Percentiles rank a stretch among this genome's conserved stretches.
These are phyloP conservation scores for Callospermophilus lateralis DNA, from an alignment of 2,113 vertebrate species.

Conservation along the genomic window DNA sequence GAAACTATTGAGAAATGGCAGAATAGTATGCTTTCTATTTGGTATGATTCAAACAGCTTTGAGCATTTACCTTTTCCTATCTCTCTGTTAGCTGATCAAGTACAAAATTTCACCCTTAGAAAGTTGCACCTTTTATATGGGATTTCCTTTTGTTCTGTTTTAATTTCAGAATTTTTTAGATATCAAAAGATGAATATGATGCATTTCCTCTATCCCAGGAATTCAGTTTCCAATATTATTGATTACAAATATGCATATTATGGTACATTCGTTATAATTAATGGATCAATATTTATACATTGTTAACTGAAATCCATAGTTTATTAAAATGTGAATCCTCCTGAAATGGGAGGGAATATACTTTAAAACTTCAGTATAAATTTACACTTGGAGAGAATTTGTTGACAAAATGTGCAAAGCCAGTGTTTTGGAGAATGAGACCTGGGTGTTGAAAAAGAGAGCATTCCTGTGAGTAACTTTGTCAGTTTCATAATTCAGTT, in stretches of 20 bases:
- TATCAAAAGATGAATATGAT: slow-evolving; percentile 16
- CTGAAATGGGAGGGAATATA: background rate
- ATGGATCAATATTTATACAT: background rate
- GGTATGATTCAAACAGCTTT: background rate
- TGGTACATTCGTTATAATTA: slow-evolving; percentile 11
- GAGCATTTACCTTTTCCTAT: background rate
- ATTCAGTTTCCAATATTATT: background rate
- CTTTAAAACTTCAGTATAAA: background rate
- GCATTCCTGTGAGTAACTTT: background rate
- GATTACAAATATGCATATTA: background rate
- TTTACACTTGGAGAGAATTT: slow-evolving; percentile 9
- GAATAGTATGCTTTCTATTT: background rate
- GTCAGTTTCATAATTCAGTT: background rate
- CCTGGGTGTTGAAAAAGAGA: background rate
- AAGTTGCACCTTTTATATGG: background rate
- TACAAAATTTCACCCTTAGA: background rate
- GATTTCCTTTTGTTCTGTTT: background rate
- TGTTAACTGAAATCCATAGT: background rate
- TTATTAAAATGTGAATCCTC: slow-evolving; percentile 41
- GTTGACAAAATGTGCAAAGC: background rate
- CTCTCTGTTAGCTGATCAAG: background rate
- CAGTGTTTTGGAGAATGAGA: slow-evolving; percentile 4
- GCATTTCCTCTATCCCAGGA: background rate
- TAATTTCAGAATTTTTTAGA: slow-evolving; percentile 9
- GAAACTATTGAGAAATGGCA: background rate